Evolutionary conservation across 2,113 vertebrate species (phyloP).

Genomic region (Sapajus apella): DNA sequence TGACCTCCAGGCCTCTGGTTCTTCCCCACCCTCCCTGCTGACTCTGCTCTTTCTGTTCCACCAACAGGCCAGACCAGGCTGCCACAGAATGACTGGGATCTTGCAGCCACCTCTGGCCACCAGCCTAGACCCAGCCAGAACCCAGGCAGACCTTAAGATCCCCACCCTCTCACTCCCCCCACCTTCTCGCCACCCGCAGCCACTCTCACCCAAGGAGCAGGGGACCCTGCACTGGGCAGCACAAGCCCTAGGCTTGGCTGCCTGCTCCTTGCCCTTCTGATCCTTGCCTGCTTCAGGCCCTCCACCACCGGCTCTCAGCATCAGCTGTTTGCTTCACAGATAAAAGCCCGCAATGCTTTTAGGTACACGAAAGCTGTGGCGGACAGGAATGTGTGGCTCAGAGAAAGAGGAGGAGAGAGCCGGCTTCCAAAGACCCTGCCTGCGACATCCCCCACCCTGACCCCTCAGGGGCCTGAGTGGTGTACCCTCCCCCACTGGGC

Average conservation of each 20-base stretch:
- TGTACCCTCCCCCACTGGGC: fast-evolving
- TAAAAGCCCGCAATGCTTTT: slow-evolving; percentile 82
- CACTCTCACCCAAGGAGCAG: not conserved
- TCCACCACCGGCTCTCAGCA: slow-evolving; percentile 59
- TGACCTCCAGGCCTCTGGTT: not conserved
- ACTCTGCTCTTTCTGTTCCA: not conserved
- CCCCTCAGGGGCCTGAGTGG: fast-evolving
- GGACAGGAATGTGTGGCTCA: slow-evolving; percentile 70
- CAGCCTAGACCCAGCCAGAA: not conserved
- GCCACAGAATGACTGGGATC: not conserved
- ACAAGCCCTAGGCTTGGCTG: not conserved
- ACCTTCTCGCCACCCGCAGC: not conserved
- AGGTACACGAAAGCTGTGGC: slow-evolving; percentile 74
- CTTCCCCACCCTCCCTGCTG: not conserved
- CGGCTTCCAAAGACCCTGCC: not conserved
- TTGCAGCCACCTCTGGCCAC: not conserved
- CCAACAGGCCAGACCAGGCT: not conserved
- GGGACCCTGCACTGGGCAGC: not conserved
- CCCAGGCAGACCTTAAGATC: not conserved
- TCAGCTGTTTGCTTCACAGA: slow-evolving; percentile 78
- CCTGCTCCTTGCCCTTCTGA: slow-evolving; percentile 66
- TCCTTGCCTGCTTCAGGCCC: not conserved
- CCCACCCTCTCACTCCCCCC: not conserved
- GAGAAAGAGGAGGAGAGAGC: slow-evolving; percentile 39
- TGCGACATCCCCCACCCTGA: fast-evolving